A percentile compares a stretch with the other conserved stretches of the same genome.
These are phyloP conservation scores for Climacteris rufus DNA, from an alignment of 2,113 vertebrate species.

Conservation along the genomic window DNA sequence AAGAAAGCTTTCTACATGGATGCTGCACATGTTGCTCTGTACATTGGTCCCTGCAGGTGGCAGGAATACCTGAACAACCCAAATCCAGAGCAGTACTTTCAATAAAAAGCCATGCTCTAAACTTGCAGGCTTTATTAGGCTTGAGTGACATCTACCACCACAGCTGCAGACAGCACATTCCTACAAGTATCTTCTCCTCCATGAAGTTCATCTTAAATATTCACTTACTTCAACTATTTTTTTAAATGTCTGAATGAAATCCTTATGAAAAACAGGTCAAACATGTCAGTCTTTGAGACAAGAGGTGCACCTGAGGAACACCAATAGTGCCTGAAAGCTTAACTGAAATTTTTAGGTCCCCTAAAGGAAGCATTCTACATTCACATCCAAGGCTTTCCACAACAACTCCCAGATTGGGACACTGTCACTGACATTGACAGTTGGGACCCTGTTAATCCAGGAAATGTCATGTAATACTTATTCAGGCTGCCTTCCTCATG, in stretches of 20 bases:
- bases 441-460: neutral
- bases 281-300: neutral
- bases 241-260: neutral
- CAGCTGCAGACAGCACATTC: neutral
- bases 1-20: neutral
- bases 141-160: neutral
- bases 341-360: neutral
- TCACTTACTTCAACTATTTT: neutral
- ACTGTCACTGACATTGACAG: too few species aligned
- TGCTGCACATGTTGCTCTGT: neutral
- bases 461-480: neutral
- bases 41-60: neutral
- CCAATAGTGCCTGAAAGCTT: neutral
- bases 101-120: neutral
- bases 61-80: neutral
- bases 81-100: neutral
- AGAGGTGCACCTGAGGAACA: neutral
- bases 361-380: neutral
- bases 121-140: neutral
- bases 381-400: neutral
- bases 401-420: neutral
- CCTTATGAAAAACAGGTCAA: neutral
- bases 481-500: neutral
- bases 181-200: neutral
- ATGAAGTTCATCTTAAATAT: neutral